Evolutionary conservation across 2,113 vertebrate species (phyloP).

Genomic region (Myrmecophaga tridactyla): DNA sequence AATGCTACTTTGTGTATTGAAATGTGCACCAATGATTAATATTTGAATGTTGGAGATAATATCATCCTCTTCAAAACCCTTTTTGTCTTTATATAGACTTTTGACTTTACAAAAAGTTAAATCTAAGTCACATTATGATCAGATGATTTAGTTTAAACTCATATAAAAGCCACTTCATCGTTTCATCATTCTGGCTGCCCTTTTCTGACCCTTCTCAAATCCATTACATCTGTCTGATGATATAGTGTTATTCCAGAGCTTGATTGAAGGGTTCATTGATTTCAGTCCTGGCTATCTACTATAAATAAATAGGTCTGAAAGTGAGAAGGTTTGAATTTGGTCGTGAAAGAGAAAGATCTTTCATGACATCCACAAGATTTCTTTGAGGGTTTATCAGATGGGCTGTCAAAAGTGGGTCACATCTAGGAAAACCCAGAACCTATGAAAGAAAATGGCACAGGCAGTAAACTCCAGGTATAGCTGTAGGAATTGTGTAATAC

Average conservation of each 20-base stretch:
- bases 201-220: slow-evolving; percentile 51
- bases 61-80: background rate
- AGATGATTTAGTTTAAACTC: slow-evolving; percentile 52
- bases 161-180: slow-evolving; percentile 43
- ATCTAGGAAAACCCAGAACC: background rate
- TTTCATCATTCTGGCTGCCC: background rate
- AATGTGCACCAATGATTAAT: background rate
- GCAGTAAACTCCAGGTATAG: background rate
- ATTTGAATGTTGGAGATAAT: background rate
- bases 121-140: slow-evolving; percentile 10
- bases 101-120: slow-evolving; percentile 25
- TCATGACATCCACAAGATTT: slow-evolving; percentile 19
- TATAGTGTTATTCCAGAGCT: slow-evolving; percentile 47
- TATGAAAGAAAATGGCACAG: background rate
- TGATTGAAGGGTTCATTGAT: slow-evolving; percentile 70
- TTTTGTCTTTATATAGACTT: background rate
- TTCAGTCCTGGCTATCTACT: background rate
- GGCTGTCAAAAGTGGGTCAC: background rate
- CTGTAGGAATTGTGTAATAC: background rate
- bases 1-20: background rate
- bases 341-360: slow-evolving; percentile 44
- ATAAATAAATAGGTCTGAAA: slow-evolving; percentile 53
- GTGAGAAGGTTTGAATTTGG: slow-evolving; percentile 47
- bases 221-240: slow-evolving; percentile 52
- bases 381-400: slow-evolving; percentile 43